Base-by-base conservation (phyloP, 2,888 invertebrate genomes). In the Diogma glabrata region DNA sequence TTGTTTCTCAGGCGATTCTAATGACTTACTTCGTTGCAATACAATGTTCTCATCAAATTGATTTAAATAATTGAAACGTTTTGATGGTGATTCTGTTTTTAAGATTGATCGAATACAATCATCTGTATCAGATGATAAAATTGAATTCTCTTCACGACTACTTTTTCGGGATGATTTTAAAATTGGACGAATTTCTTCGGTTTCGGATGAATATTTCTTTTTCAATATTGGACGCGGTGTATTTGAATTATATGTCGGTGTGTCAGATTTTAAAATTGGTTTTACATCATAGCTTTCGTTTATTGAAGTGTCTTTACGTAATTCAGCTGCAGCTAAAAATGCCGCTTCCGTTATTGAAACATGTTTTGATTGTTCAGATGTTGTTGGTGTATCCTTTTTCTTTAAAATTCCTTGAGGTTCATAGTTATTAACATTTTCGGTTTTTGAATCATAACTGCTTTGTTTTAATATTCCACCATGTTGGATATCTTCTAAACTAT, bases 251-350 rank as follows among this genome's bases (percentile, higher is more conserved):
- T 64, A 66, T 59, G 73, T 74, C 10, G 78, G 76, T 56, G 84
- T 83, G 64, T 88, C 88, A 70, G 87, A 85, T 70, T 90, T 90
- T 10, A 90, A 70, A 59, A 90, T 90, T 3, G 89, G 88, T 59
- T 81, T 77, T 0, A 87, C 81, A 50, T 79, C 79, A 48, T 77
- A 66, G 50, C 52, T 57, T 12, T 74, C 75, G 7, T 67, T 66
- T 45, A 63, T 58, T 14, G 20, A 7, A 52, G 72, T 66, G 58
- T 78, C 77, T 49, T 69, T 70, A 58, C 72, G 75, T 19, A 81
- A 72, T 56, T 70, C 70, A 7, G 70, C 70, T 33, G 69, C 69
- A 8, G 69, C 70, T 55, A 70, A 57, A 50, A 66, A 66, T 38
- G 70, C 70, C 49, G 70, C 70, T 55, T 70, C 68, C 4, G 70